A percentile compares a stretch with the other conserved stretches of the same genome.
These are phyloP conservation scores for Pseudoips prasinana DNA, from an alignment of 2,888 invertebrate genomes.

Conservation along the genomic window DNA sequence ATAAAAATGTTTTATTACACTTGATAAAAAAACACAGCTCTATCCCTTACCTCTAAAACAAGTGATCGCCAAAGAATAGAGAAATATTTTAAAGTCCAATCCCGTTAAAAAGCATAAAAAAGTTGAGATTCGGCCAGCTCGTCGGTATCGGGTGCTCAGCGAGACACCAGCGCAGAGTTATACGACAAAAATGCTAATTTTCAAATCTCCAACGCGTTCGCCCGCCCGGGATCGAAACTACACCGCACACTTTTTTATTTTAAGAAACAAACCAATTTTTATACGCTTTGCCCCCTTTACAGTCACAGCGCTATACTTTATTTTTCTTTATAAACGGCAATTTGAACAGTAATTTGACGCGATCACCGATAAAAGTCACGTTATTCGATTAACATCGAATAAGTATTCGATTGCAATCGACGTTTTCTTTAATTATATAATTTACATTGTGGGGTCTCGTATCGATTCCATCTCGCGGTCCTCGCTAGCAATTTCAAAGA, in stretches of 20 bases:
- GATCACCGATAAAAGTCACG: conserved; percentile 51
- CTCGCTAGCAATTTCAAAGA: conserved; percentile 69
- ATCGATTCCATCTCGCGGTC: conserved; percentile 63
- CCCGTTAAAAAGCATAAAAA: conserved; percentile 62
- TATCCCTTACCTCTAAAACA: conserved; percentile 32
- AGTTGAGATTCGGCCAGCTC: conserved; percentile 57
- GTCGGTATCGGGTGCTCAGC: conserved; percentile 72
- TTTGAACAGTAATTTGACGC: conserved; percentile 49
- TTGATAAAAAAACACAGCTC: conserved; percentile 1
- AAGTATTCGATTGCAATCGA: conserved; percentile 61
- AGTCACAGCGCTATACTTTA: conserved; percentile 22
- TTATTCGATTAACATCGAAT: conserved; percentile 63
- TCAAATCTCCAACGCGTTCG: conserved; percentile 75
- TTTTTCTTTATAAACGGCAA: conserved; percentile 31
- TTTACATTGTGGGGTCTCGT: conserved; percentile 64
- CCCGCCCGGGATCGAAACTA: conserved; percentile 66
- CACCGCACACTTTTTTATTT: conserved; percentile 62
- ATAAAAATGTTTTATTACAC: no score
- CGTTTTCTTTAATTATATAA: conserved; percentile 77
- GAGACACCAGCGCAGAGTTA: conserved; percentile 78
- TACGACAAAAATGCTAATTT: conserved; percentile 82
- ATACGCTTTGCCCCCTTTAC: conserved; percentile 31
- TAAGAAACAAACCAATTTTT: conserved; percentile 46
- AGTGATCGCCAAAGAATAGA: conserved; percentile 45
- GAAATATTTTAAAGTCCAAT: conserved; percentile 70